Percentiles rank a stretch among this genome's conserved stretches.
phyloP scores from a whole-genome alignment of 35 echinoderm and acorn worm species.

The Heliocidaris erythrogramma region DNA sequence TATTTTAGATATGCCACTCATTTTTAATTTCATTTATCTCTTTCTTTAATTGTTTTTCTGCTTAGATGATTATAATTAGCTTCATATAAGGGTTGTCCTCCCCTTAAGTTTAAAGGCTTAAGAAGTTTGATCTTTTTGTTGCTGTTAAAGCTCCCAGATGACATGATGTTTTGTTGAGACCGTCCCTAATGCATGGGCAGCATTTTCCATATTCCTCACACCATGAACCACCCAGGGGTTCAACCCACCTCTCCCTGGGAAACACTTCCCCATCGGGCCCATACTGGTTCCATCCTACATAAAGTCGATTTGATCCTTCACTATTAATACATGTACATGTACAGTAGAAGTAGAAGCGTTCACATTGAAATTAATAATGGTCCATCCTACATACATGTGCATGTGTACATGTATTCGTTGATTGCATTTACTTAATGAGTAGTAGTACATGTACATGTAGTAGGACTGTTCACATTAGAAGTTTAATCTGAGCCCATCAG shows the following conservation, averaged over 20 bases:
- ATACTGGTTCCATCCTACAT: not conserved
- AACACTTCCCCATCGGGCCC: slow-evolving; percentile 7
- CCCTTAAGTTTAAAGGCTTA: not conserved
- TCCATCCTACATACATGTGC: too few species aligned
- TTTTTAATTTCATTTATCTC: too few species aligned
- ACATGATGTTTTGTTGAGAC: slow-evolving; percentile 25
- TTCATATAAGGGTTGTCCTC: not conserved
- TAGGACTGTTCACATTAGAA: too few species aligned
- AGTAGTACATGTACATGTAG: too few species aligned
- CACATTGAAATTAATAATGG: too few species aligned
- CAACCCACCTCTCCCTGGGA: slow-evolving; percentile 9
- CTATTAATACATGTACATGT: not conserved
- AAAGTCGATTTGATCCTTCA: not conserved
- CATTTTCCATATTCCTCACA: slow-evolving; percentile 39
- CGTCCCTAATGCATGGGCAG: slow-evolving; percentile 41
- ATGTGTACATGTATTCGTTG: too few species aligned
- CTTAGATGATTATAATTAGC: too few species aligned
- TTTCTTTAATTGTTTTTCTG: too few species aligned
- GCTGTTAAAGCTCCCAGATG: not conserved
- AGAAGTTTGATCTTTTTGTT: not conserved
- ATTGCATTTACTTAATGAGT: too few species aligned
- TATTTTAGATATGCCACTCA: not conserved
- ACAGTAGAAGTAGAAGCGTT: not conserved
- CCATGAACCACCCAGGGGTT: not conserved
- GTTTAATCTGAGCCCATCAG: too few species aligned